Evolutionary conservation across 1,140 invertebrate genomes (phyloP), one percentile per base, ranked within the genome.

Genomic region (Spodoptera frugiperda): DNA sequence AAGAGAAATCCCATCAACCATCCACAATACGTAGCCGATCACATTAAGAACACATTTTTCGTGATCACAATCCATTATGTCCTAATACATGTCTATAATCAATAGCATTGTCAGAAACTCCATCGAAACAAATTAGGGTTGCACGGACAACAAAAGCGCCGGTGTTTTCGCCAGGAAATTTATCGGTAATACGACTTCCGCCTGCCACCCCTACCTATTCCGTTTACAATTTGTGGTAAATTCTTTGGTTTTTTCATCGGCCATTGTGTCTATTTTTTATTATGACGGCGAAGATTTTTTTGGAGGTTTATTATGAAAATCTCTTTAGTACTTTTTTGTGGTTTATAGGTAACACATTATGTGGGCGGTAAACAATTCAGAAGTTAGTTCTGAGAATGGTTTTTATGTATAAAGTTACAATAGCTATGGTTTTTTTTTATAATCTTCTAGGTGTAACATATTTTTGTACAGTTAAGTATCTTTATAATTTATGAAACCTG

Each of bases 141-240:
- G 49, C 72, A 72, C 75, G 46, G 15, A 72, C 76, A 77, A 78
- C 76, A 81, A 81, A 76, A 49, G 63, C 72, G 57, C 9, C 30
- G 61, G 46, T 30, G 59, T 57, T 79, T 83, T 78, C 39, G 25
- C 57, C 76, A 65, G 82, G 78, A 84, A 84, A 81, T 81, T 80
- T 80, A 77, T 82, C 71, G 82, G 78, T 82, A 78, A 80, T 77
- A 77, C 72, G 48, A 78, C 77, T 78, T 84, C 82, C 82, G 78
- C 19, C 59, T 30, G 53, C 30, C 68, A 67, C 68, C 73, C 74
- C 44, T 61, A 49, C 71, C 70, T 49, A 67, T 83, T 83, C 71
- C 82, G 81, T 61, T 48, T 17, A 72, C 77, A 76, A 76, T 75
- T 78, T 76, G 63, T 74, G 46, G 54, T 54, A 30, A 19, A 44